phyloP scores from a whole-genome alignment of 2,113 vertebrate species.

The Canis aureus region DNA sequence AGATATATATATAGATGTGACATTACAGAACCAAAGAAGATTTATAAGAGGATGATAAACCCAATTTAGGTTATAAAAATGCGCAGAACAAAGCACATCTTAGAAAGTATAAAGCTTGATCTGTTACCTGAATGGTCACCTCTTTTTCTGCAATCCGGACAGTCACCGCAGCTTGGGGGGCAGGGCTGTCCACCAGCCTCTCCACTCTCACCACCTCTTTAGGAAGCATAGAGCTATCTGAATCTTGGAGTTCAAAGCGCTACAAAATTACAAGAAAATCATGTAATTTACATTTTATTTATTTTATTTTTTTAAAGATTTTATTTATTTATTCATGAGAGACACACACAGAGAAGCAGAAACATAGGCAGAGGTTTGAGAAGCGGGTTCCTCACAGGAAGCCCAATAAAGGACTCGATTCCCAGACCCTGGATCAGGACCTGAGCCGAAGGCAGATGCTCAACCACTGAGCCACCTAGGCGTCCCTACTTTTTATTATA shows the following conservation, averaged over 20 bases:
- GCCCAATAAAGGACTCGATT: too few species aligned
- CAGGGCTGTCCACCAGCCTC: conserved; percentile 61
- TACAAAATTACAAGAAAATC: conserved; percentile 80
- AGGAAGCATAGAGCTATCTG: conserved; percentile 81
- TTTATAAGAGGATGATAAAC: not conserved
- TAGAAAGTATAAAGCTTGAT: not conserved
- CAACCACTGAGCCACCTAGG: too few species aligned
- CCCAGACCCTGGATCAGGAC: too few species aligned
- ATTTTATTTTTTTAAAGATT: too few species aligned
- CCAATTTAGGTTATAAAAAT: not conserved
- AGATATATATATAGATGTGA: not conserved
- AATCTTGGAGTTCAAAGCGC: conserved; percentile 95
- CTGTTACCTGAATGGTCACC: conserved; percentile 92
- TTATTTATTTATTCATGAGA: too few species aligned
- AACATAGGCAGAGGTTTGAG: too few species aligned
- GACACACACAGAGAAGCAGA: too few species aligned
- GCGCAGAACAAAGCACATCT: not conserved
- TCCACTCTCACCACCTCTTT: conserved; percentile 87
- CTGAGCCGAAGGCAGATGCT: too few species aligned
- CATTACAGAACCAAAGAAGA: not conserved
- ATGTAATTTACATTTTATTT: conserved; percentile 40
- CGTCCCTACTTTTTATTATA: conserved; percentile 35
- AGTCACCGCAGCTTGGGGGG: conserved; percentile 89
- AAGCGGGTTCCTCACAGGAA: too few species aligned
- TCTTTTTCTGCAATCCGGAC: conserved; percentile 89